Evolutionary conservation across 2,888 invertebrate genomes (phyloP).

Genomic region (Drosophila pegasa): DNA sequence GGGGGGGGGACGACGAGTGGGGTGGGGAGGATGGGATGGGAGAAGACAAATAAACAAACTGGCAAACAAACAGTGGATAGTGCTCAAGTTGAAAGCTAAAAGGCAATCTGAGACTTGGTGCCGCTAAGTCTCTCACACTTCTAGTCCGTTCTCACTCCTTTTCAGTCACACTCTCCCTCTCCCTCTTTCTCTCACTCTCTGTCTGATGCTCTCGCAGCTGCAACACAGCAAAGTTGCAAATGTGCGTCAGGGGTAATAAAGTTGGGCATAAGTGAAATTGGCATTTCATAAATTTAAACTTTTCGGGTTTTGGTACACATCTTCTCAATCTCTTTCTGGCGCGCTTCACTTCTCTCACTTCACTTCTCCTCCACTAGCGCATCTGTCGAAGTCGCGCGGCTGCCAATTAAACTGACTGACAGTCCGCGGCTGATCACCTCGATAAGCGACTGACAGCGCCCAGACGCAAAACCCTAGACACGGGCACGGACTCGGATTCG

Average conservation of each 20-base stretch:
- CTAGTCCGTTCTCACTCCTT: neutral
- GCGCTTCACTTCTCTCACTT: neutral
- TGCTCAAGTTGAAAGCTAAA: conserved; percentile 73
- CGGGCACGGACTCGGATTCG: neutral
- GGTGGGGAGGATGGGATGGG: neutral
- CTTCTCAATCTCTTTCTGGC: neutral
- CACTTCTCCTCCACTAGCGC: conserved; percentile 5
- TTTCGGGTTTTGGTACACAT: conserved; percentile 41
- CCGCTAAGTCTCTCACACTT: conserved; percentile 23
- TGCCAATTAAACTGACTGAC: conserved; percentile 52
- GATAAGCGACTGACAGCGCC: conserved; percentile 30
- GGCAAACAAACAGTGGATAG: conserved; percentile 68
- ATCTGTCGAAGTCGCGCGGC: conserved; percentile 28
- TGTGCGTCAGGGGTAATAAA: conserved; percentile 83
- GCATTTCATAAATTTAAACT: conserved; percentile 78
- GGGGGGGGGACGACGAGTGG: neutral
- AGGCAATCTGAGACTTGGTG: conserved; percentile 74
- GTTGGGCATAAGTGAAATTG: conserved; percentile 82
- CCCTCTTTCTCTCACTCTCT: neutral
- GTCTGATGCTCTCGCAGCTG: conserved; percentile 40
- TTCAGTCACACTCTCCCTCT: neutral
- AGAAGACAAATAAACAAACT: conserved; percentile 68
- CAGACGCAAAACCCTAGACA: conserved; percentile 1
- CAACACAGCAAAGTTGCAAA: conserved; percentile 83
- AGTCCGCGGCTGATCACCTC: conserved; percentile 26